Conservation (phyloP, 1,140 invertebrate species). For the Metopolophium dirhodum region DNA sequence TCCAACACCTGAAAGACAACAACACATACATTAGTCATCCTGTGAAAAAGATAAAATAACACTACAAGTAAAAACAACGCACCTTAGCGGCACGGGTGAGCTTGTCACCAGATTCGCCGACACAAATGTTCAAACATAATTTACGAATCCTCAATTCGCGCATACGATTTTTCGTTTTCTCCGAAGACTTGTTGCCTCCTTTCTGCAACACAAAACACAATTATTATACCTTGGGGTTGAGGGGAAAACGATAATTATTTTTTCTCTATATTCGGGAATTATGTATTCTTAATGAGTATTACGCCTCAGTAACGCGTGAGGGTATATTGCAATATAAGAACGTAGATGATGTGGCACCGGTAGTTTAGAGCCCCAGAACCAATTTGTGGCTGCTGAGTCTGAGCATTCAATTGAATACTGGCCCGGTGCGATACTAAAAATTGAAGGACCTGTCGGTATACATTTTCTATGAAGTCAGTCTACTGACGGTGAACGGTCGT, state of each 20-base stretch:
- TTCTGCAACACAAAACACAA: not conserved
- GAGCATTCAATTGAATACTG: not conserved
- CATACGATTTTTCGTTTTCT: conserved; percentile 96
- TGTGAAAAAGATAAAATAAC: not conserved
- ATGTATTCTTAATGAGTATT: conserved; percentile 55
- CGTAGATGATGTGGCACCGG: conserved; percentile 1
- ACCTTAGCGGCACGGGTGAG: conserved; percentile 98
- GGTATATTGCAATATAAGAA: conserved; percentile 57
- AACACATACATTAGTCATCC: not conserved
- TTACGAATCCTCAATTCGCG: conserved; percentile 96
- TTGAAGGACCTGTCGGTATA: not conserved
- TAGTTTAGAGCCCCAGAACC: not conserved
- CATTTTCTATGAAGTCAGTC: not conserved
- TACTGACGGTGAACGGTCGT: not conserved
- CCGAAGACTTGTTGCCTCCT: conserved; percentile 61
- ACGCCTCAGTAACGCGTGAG: conserved; percentile 51
- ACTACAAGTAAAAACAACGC: conserved; percentile 58
- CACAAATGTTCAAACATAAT: conserved; percentile 98
- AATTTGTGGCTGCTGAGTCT: not conserved
- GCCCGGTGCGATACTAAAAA: not conserved
- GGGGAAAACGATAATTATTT: too few species aligned
- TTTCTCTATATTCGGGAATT: not conserved
- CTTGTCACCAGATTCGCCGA: conserved; percentile 98
- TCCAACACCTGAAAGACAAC: conserved; percentile 84
- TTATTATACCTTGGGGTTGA: not conserved